These are phyloP conservation scores for Idaea biselata DNA, from an alignment of 2,888 invertebrate species.

Conservation along the genomic window DNA sequence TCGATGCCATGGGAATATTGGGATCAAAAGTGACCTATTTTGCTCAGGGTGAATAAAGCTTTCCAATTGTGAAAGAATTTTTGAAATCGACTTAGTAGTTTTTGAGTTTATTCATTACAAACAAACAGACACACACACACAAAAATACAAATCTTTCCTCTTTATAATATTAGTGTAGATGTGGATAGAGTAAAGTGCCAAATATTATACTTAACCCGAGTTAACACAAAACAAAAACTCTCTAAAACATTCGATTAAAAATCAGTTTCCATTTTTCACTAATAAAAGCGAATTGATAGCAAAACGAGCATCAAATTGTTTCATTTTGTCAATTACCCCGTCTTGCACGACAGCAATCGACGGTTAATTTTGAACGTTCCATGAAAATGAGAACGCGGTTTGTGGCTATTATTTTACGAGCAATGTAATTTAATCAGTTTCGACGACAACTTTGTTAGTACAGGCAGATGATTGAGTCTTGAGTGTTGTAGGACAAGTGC, in stretches of 20 bases:
- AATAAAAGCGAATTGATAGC: constrained; percentile 16
- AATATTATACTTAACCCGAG: too few relatives aligned
- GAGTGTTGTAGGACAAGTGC: neutral
- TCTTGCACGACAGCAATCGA: constrained; percentile 23
- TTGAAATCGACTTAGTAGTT: too few relatives aligned
- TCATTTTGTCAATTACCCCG: constrained; percentile 26
- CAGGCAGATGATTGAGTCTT: constrained; percentile 36
- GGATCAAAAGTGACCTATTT: too few relatives aligned
- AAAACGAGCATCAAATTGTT: constrained; percentile 26
- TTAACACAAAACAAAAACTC: too few relatives aligned
- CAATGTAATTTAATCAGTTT: constrained; percentile 53
- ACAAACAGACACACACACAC: too few relatives aligned
- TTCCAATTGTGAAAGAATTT: too few relatives aligned
- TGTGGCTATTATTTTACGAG: constrained; percentile 52
- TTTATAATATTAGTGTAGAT: too few relatives aligned
- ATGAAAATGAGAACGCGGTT: constrained; percentile 33
- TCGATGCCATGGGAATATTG: too few relatives aligned
- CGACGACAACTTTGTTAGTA: constrained; percentile 47
- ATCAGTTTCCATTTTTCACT: neutral
- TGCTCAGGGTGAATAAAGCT: too few relatives aligned
- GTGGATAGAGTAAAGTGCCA: too few relatives aligned
- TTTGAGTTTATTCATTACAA: too few relatives aligned
- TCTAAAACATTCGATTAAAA: neutral
- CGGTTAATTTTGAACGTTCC: constrained; percentile 35
- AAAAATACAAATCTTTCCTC: too few relatives aligned